Base-by-base conservation (phyloP, 2,113 vertebrate genomes). In the Bubo blakistoni region DNA sequence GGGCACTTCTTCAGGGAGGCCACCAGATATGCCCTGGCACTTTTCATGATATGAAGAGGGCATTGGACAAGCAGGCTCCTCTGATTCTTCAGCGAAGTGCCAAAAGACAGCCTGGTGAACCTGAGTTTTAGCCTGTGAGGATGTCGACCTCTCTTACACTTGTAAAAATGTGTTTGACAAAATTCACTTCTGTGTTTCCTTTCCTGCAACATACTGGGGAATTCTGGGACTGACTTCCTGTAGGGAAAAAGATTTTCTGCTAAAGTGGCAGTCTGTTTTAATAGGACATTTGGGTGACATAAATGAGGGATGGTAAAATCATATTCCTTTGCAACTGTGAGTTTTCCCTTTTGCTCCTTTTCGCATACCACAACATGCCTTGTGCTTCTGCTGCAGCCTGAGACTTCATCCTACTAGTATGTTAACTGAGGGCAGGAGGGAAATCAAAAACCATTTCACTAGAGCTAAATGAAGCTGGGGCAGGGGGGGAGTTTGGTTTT, bases 381-480 rank as follows among this genome's bases (percentile, higher is more conserved):
- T 4, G 44, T 1, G 1, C 57, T 30, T n/a, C 57, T 83, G 58
- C 58, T 66, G 72, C 71, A 47, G 47, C 89, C 82, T 9, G 15
- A 49, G n/a, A 47, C 46, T 25, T 47, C 16, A 4, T 58, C 62
- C 61, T 49, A 1, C 36, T 16, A 8, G 38, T 9, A 5, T 9
- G 16, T 29, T 42, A 42, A 6, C 19, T 42, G 30, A 3, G 36
- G 44, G 66, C 49, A 46, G 42, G 58, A 70, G 42, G 27, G 38
- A 38, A 51, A 38, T 4, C 21, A 17, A 6, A 6, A 32, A 6
- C 26, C 16, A 1, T 29, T 27, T 40, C 38, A 2, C 1, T 2
- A 21, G 80, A 54, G 4, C 32, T 4, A 2, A 81, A 3, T 0
- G 20, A 14, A 6, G 2, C 34, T 42, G 40, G 34, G 44, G 6